phyloP scores from a whole-genome alignment of 1,140 invertebrate genomes.

The Zelostemma sp. region DNA sequence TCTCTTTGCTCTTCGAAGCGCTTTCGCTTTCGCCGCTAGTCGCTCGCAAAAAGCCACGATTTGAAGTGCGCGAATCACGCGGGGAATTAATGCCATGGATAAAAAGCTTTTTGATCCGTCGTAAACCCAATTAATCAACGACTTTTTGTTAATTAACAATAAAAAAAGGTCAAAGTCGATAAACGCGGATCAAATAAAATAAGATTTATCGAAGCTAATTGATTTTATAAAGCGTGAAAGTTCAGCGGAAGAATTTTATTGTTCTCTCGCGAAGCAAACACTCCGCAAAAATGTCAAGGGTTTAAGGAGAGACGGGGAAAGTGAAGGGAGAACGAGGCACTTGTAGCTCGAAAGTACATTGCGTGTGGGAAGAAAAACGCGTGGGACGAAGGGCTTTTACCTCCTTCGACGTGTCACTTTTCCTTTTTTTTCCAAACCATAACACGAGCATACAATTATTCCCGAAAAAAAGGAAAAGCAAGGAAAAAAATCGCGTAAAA shows the following conservation, averaged over 20 bases:
- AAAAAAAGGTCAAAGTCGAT: no score
- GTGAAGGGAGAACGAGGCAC: slow-evolving; percentile 1
- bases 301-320: background rate
- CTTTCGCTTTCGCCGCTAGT: background rate
- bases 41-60: background rate
- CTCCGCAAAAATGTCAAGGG: background rate
- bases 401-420: background rate
- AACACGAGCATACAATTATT: background rate
- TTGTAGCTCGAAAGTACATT: background rate
- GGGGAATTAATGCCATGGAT: background rate
- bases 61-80: background rate
- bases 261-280: background rate
- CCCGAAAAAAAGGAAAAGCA: no score
- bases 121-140: background rate
- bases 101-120: background rate
- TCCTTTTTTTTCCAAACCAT: background rate
- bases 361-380: background rate
- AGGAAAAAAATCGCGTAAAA: no score
- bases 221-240: background rate
- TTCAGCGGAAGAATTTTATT: background rate
- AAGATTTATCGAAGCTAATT: no score
- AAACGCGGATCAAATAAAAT: background rate
- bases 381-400: background rate
- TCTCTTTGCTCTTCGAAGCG: background rate
- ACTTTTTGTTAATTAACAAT: background rate